Base-by-base conservation (phyloP, 1,140 invertebrate species). In the Pseudomyrmex cubaensis region DNA sequence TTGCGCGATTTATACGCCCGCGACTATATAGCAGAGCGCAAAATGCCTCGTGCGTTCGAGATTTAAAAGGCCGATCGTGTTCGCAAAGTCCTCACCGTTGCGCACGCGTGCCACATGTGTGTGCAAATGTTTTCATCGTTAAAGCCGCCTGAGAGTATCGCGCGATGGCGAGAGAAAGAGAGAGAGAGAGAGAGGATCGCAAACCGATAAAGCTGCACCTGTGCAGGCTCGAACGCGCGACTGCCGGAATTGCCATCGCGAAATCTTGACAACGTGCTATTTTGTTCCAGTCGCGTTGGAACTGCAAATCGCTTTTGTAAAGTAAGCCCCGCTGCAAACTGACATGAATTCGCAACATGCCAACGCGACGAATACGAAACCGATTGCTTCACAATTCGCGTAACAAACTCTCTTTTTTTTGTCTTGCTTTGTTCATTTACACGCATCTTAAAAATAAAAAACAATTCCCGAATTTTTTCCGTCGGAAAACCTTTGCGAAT, bases 261-360 rank as follows among this genome's bases (percentile, higher is more conserved):
- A 17, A 25, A 57, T 80, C 74, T 70, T 70, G 76, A 67, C 64
- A 70, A 78, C 44, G 54, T 59, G 76, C 44, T 59, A 59, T 59
- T 80, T 57, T 22, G 75, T n/a, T 72, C 7, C 76, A 17, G 20
- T 70, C 46, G 76, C 66, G 64, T 54, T 35, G 35, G 52, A 20
- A 25, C 52, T 70, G 46, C 64, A 78, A 78, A 78, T 78, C 76
- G 76, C 66, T 20, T 72, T 80, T 72, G 76, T 78, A 78, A 78
- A 70, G 59, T 76, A 76, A 76, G 44, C 54, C 54, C 35, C 63
- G 35, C n/a, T 12, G 35, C 63, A 15, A 56, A 64, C 44, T 17
- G 63, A 64, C 64, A 17, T 48, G 76, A 70, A 78, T 70, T 70
- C 20, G 76, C 76, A 20, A n/a, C 75, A 35, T 63, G 62, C 20